Evolutionary conservation across 2,888 invertebrate genomes (phyloP).

Genomic region (Ectemnius continuus): DNA sequence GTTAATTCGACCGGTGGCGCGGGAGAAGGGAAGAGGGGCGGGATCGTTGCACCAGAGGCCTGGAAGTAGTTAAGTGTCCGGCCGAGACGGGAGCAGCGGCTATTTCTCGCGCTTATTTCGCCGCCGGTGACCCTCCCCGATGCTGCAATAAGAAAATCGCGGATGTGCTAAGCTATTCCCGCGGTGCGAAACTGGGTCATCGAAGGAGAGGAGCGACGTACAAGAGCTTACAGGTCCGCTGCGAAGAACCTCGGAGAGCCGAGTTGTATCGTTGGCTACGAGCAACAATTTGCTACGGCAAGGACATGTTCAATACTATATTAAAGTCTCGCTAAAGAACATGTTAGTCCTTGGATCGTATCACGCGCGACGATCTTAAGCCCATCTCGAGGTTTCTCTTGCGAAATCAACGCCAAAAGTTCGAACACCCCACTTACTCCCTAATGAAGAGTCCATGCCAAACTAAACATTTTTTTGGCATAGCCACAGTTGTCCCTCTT

Average conservation of each 20-base stretch:
- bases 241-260: background rate
- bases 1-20: background rate
- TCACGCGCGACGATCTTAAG: conserved; percentile 12
- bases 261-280: conserved; percentile 8
- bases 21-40: background rate
- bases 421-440: too few relatives aligned
- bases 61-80: conserved; percentile 45
- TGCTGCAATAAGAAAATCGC: conserved; percentile 59
- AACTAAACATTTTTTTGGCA: conserved; percentile 8
- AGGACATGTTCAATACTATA: conserved; percentile 25
- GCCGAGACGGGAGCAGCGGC: conserved; percentile 37
- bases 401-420: too few relatives aligned
- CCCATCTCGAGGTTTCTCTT: conserved; percentile 18
- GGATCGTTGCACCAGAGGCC: conserved; percentile 8
- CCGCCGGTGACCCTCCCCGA: conserved; percentile 41
- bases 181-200: conserved; percentile 61
- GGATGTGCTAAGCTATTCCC: conserved; percentile 66
- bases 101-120: conserved; percentile 61
- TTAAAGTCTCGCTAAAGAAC: conserved; percentile 15
- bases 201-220: conserved; percentile 48
- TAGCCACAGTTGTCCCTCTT: background rate
- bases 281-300: conserved; percentile 19
- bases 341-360: conserved; percentile 27
- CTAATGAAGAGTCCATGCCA: background rate
- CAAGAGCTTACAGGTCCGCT: conserved; percentile 12